Base-by-base conservation (phyloP, 2,113 vertebrate genomes). In the Nasalis larvatus region DNA sequence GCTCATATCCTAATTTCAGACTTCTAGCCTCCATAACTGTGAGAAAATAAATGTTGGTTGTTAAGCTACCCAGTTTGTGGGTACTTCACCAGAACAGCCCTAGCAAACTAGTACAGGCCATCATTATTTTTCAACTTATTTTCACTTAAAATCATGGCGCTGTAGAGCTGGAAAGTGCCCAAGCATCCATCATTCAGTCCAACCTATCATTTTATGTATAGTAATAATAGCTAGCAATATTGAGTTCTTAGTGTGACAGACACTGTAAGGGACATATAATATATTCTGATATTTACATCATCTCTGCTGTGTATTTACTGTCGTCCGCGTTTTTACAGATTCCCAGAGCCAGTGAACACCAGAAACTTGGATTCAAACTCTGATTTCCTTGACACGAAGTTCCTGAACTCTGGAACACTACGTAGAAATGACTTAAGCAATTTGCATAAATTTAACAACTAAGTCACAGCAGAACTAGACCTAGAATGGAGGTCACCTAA, bases 101-200 rank as follows among this genome's bases (percentile, higher is more conserved):
- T 54, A 25, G 27, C 45, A 93, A 76, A 83, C 54, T 73, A 78
- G 91, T 23, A 47, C 4, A 56, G 60, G 42, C 20, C 37, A 54
- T 89, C 52, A 37, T 52, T 86, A 27, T 76, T 90, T 87, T 88
- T 94, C 81, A 81, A 37, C 16, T 58, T 76, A 12, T 40, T n/a
- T 95, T 88, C 80, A 91, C n/a, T 91, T 92, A 63, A 93, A 93
- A 91, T 56, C 40, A 63, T 10, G 52, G 37, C 13, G 66, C 17
- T 45, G 27, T 47, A 86, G 37, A 78, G 45, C 27, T 40, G 20
- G 25, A 49, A 96, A 17, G 7, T 78, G 1, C 27, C 37, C 30
- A 54, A 80, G 54, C 45, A 80, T 47, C 47, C 83, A 58, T 63
- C 85, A 69, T 69, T 9, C 56, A 86, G 81, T 20, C 52, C 47